phyloP scores from a whole-genome alignment of 1,140 invertebrate genomes.

The Aphelinus certus region DNA sequence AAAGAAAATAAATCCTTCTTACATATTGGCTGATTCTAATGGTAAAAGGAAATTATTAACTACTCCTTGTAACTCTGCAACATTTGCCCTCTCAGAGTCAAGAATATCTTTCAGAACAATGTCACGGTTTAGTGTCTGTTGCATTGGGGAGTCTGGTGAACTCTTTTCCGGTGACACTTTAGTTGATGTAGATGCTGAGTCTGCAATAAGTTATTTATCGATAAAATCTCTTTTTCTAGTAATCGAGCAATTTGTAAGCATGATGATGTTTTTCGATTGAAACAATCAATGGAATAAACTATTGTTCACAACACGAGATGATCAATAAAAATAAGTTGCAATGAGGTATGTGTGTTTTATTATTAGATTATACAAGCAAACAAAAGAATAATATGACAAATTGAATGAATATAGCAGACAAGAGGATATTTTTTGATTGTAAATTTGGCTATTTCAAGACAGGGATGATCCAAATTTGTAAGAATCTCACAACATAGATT shows the following conservation, averaged over 20 bases:
- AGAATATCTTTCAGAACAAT: conserved; percentile 93
- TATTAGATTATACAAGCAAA: not conserved
- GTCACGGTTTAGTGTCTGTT: conserved; percentile 76
- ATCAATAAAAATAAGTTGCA: not conserved
- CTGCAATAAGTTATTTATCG: conserved; percentile 48
- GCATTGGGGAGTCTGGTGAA: conserved; percentile 60
- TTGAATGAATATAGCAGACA: not conserved
- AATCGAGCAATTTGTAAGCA: too few relatives aligned
- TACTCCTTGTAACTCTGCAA: conserved; percentile 86
- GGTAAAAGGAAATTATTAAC: conserved; percentile 86
- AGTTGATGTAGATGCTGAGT: conserved; percentile 63
- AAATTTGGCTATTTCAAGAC: not conserved
- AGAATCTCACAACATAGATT: conserved; percentile 20
- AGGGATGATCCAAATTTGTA: not conserved
- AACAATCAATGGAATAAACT: too few relatives aligned
- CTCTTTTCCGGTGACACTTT: conserved; percentile 74
- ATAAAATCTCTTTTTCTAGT: too few relatives aligned
- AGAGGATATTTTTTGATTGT: not conserved
- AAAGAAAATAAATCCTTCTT: conserved; percentile 61
- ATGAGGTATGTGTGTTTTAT: not conserved
- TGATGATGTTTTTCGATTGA: too few relatives aligned
- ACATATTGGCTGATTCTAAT: conserved; percentile 86
- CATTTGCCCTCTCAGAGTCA: conserved; percentile 90
- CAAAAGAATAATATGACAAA: not conserved
- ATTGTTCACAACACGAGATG: too few relatives aligned